Evolutionary conservation across 1,140 invertebrate genomes (phyloP), one percentile per base, ranked within the genome.

Genomic region (Aphelinus atriplicis): DNA sequence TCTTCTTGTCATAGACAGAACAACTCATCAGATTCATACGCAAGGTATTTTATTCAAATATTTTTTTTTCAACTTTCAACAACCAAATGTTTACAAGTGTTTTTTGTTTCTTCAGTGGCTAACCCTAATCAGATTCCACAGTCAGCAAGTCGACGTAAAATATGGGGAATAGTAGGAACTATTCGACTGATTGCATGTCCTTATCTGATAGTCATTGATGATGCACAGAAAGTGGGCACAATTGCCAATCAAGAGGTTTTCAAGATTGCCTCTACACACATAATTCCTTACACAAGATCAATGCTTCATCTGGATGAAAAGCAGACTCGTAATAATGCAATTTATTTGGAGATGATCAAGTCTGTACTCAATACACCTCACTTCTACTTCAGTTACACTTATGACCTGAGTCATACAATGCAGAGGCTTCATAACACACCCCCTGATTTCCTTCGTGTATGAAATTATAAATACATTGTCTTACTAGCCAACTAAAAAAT

Each of bases 351-450:
- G 0, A 95, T 98, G 94, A 81, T 98, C 1, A 92, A 94, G 55
- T 88, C 90, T 71, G 92, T 95, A 0, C 86, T 98, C 67, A 91
- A 92, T 62, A 94, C 93, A 7, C 95, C 95, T 6, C 91, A 92
- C 77, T 96, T 96, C 78, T 98, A 98, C 86, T 98, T 96, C 88
- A 98, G 96, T 50, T 94, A 97, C 75, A 93, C 94, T 1, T 98
- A 97, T 83, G 97, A 99, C 88, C 84, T 99, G 42, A 98, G 95
- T 53, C 96, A 98, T 84, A 93, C 95, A 0, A 89, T 98, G 81
- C 98, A 99, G 84, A 90, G 96, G 65, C 88, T 98, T 53, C 93
- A 97, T 80, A 95, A 95, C 67, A 95, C 95, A n/a, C 91, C 93
- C 26, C 93, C 95, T 2, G 94, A 96, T 75, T 98, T 97, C 85